phyloP scores from a whole-genome alignment of 2,888 invertebrate species.

The Pristionchus japonicus region DNA sequence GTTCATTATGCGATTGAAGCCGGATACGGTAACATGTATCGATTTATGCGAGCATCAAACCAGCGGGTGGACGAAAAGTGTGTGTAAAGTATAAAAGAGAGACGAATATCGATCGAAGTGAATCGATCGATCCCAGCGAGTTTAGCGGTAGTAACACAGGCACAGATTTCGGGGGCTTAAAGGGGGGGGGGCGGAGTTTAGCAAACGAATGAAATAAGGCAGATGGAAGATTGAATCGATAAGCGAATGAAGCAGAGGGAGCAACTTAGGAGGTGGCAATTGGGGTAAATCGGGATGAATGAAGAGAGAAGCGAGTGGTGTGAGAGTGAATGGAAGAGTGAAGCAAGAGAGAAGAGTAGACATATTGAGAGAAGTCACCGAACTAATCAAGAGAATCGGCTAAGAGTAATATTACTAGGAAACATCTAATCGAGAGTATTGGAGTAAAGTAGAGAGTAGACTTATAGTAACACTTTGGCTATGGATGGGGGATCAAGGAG shows the following conservation, averaged over 20 bases:
- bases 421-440: background rate
- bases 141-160: conserved; percentile 34
- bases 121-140: conserved; percentile 32
- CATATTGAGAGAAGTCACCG: background rate
- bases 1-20: conserved; percentile 16
- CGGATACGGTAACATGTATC: conserved; percentile 36
- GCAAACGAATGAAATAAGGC: background rate
- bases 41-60: conserved; percentile 34
- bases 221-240: background rate
- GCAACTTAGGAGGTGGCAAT: conserved; percentile 12
- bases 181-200: background rate
- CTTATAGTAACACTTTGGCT: conserved; percentile 22
- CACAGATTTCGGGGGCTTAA: too few species aligned
- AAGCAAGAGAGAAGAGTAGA: background rate
- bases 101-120: conserved; percentile 31
- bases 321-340: conserved; percentile 14
- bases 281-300: background rate
- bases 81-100: background rate
- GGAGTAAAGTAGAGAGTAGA: conserved; percentile 25
- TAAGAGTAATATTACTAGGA: conserved; percentile 22
- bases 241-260: conserved; percentile 21
- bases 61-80: background rate
- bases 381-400: conserved; percentile 25
- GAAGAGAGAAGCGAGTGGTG: background rate
- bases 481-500: background rate